phyloP scores from a whole-genome alignment of 2,797 vertebrate genomes.

The Enteromius argenteus region DNA sequence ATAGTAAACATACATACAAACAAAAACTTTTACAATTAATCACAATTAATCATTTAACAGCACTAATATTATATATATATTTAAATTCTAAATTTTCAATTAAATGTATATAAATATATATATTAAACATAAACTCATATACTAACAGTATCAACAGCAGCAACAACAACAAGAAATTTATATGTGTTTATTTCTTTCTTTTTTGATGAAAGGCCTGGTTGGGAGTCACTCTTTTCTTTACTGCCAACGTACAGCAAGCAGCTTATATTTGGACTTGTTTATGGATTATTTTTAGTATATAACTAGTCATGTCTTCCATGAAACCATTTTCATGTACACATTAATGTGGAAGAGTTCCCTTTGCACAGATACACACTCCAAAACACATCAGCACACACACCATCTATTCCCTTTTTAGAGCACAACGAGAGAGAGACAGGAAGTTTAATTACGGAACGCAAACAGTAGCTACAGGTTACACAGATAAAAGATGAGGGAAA shows the following conservation, averaged over 20 bases:
- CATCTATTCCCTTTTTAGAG: conserved; percentile 15
- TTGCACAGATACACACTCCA: neutral
- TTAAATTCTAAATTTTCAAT: no score
- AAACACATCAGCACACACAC: neutral
- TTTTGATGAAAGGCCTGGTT: neutral
- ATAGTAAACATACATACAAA: no score
- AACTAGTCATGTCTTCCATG: neutral
- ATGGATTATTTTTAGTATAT: neutral
- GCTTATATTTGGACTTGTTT: neutral
- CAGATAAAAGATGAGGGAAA: conserved; percentile 34
- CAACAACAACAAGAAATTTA: neutral
- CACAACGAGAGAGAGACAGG: conserved; percentile 17
- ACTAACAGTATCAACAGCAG: neutral
- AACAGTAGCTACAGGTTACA: conserved; percentile 57
- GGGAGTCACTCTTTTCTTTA: neutral
- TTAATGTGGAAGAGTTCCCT: conserved; percentile 7
- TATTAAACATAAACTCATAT: neutral
- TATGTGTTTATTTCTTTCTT: neutral
- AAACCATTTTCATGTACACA: neutral
- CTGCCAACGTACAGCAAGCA: neutral
- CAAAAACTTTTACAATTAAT: no score
- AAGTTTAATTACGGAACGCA: conserved; percentile 60
- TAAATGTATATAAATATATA: neutral
- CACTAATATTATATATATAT: no score
- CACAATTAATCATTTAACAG: no score